phyloP scores from a whole-genome alignment of 2,113 vertebrate genomes.

The Oncorhynchus masou region DNA sequence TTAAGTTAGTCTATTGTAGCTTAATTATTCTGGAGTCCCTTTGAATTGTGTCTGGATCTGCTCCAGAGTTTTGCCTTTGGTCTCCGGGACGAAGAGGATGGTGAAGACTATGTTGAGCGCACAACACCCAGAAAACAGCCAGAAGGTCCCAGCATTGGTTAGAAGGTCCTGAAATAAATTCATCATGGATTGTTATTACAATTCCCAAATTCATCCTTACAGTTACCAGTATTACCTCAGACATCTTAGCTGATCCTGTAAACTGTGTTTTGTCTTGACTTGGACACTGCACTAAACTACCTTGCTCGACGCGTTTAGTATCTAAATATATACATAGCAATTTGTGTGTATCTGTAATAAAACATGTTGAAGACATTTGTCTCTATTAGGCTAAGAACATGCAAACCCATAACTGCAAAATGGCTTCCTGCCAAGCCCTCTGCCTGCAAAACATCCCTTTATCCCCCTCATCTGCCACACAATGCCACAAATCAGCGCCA shows the following conservation, averaged over 20 bases:
- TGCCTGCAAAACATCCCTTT: background rate
- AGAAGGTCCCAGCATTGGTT: slow-evolving; percentile 84
- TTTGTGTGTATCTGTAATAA: background rate
- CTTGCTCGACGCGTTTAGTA: background rate
- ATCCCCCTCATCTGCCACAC: background rate
- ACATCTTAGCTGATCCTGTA: no score
- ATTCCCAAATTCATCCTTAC: background rate
- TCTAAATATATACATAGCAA: background rate
- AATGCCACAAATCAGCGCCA: background rate
- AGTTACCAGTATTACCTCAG: background rate
- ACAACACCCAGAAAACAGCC: slow-evolving; percentile 85
- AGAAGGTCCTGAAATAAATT: slow-evolving; percentile 69
- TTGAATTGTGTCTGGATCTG: slow-evolving; percentile 85
- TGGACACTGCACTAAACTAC: background rate
- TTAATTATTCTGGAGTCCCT: slow-evolving; percentile 53
- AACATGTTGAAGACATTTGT: background rate
- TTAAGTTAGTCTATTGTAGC: background rate
- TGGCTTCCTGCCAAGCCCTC: background rate
- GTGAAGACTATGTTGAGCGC: slow-evolving; percentile 80
- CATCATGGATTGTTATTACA: background rate
- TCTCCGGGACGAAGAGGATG: slow-evolving; percentile 81
- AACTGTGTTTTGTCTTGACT: no score
- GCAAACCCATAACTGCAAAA: background rate
- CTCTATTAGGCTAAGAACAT: background rate
- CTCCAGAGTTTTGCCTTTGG: slow-evolving; percentile 89